Base-by-base conservation (phyloP, 2,888 invertebrate genomes). In the Lycophotia porphyrea region DNA sequence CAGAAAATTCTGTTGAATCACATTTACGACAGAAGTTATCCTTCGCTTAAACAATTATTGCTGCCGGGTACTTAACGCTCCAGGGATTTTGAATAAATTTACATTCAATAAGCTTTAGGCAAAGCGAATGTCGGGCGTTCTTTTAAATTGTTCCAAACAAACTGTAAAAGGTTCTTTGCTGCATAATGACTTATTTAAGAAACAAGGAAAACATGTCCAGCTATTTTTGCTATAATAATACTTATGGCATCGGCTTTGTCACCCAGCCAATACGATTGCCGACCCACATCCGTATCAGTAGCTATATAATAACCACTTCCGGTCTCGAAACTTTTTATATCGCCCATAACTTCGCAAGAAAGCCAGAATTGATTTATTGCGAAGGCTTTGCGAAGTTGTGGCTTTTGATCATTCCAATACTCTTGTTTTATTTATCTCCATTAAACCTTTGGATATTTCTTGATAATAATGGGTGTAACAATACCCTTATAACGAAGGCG, bases 31-130 rank as follows among this genome's bases (percentile, higher is more conserved):
- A 55, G 15, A 81, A 60, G 66, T 70, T 69, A 69, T 81, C 60
- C 61, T 82, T 61, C 66, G 47, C 61, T 78, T 70, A 49, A 63
- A 72, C 36, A 74, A 73, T 72, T 71, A 84, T 55, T 55, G 24
- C 44, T 71, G 47, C 27, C 67, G 47, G 60, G 71, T 55, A 60
- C 77, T 82, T 71, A 65, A 68, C 55, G 64, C 60, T 61, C 13
- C 42, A 52, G 44, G 58, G 61, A 73, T 55, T 85, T 74, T 78
- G 71, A 78, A 85, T 75, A 81, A 77, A 83, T 83, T 84, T 74
- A 74, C 72, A 82, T 84, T 61, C 47, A 74, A 71, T 81, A 70
- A 74, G 64, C 55, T 67, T 55, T 63, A 49, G 24, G 68, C 36
- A 69, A 42, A 61, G n/a, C 7, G 47, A 71, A 61, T 44, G 34